Evolutionary conservation across 2,888 invertebrate genomes (phyloP).

Genomic region (Stegophylla sp.): DNA sequence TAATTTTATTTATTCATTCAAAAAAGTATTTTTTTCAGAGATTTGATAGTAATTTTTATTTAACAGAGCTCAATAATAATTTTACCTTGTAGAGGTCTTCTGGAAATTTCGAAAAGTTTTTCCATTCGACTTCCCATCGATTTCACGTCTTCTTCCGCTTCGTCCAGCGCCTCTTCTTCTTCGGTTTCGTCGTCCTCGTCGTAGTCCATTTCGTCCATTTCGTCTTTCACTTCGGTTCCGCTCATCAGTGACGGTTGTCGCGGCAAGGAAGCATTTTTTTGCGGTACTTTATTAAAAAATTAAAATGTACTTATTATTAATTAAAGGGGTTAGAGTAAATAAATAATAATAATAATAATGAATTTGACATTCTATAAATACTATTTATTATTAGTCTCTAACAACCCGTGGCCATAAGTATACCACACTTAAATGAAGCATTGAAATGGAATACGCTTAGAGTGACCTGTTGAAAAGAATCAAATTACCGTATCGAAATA

Average conservation of each 20-base stretch:
- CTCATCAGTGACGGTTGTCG: conserved; percentile 52
- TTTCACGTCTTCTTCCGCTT: conserved; percentile 55
- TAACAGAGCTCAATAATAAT: too few species aligned
- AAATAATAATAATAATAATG: neutral
- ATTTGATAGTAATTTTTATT: too few species aligned
- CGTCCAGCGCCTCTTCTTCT: conserved; percentile 53
- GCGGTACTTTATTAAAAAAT: conserved; percentile 26
- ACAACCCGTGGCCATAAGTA: too few species aligned
- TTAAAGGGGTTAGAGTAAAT: neutral
- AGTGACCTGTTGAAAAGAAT: too few species aligned
- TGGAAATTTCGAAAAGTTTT: conserved; percentile 56
- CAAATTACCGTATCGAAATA: too few species aligned
- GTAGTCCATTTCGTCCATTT: conserved; percentile 56
- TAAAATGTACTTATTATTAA: neutral
- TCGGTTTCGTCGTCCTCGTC: conserved; percentile 51
- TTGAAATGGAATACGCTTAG: too few species aligned
- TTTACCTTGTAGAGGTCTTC: conserved; percentile 51
- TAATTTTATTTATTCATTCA: too few species aligned
- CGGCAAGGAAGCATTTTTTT: conserved; percentile 50
- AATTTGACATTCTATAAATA: neutral
- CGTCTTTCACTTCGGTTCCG: conserved; percentile 51
- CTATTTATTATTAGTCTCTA: neutral
- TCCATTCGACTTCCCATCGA: conserved; percentile 58
- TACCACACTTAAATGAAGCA: too few species aligned
- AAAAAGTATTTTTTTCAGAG: too few species aligned